Evolutionary conservation across 2,888 invertebrate species (phyloP).

Genomic region (Podotricha telesiphe): DNA sequence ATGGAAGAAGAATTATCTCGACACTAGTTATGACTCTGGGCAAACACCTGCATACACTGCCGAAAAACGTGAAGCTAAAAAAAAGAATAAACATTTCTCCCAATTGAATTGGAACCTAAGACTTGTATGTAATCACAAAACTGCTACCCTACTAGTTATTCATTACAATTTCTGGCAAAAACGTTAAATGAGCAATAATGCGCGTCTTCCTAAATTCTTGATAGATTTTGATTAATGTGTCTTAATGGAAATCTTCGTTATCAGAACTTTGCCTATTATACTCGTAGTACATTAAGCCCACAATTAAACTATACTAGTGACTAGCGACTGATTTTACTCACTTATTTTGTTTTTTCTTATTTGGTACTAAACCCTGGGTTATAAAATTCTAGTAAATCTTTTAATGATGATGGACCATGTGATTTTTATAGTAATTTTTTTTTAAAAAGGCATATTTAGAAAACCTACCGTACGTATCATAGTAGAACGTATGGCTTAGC

Average conservation of each 20-base stretch:
- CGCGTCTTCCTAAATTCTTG: constrained; percentile 22
- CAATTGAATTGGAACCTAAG: neutral
- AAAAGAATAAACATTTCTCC: neutral
- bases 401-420: too few species aligned
- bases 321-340: neutral
- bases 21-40: too few species aligned
- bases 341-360: neutral
- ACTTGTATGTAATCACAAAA: neutral
- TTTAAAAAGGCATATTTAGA: too few species aligned
- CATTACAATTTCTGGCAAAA: constrained; percentile 8
- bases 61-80: too few species aligned
- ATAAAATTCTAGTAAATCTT: too few species aligned
- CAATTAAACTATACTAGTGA: neutral
- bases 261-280: constrained; percentile 21
- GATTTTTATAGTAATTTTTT: too few species aligned
- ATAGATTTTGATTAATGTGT: constrained; percentile 27
- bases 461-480: too few species aligned
- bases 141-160: neutral
- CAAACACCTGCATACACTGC: too few species aligned
- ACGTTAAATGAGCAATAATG: constrained; percentile 22
- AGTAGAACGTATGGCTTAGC: too few species aligned
- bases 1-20: too few species aligned
- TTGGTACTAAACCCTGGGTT: too few species aligned
- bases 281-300: constrained; percentile 8
- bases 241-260: constrained; percentile 22